phyloP scores from a whole-genome alignment of 2,113 vertebrate genomes.

The Elgaria multicarinata region DNA sequence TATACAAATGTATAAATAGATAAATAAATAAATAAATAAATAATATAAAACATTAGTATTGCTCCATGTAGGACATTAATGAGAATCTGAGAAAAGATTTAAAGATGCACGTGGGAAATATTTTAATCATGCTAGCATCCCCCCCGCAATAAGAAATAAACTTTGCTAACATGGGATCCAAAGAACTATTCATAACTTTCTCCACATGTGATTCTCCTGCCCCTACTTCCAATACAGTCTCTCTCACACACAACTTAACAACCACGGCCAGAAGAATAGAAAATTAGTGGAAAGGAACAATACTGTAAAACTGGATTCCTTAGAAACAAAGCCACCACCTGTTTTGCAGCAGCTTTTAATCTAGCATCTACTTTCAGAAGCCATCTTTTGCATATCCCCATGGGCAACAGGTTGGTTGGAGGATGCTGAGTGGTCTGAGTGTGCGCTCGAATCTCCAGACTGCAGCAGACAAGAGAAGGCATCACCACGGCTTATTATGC shows the following conservation, averaged over 20 bases:
- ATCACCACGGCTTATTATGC: slow-evolving; percentile 62
- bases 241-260: background rate
- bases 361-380: slow-evolving; percentile 17
- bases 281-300: background rate
- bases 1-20: too few species aligned
- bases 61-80: background rate
- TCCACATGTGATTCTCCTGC: background rate
- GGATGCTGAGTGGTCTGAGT: background rate
- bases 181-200: background rate
- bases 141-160: background rate
- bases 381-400: slow-evolving; percentile 7
- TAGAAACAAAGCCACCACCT: background rate
- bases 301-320: background rate
- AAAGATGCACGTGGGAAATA: background rate
- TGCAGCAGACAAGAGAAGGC: slow-evolving; percentile 33
- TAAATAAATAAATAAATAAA: too few species aligned
- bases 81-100: background rate
- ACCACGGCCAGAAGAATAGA: background rate
- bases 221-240: background rate
- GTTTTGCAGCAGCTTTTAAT: background rate
- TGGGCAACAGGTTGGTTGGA: background rate
- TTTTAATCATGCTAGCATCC: background rate
- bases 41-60: too few species aligned
- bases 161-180: background rate
- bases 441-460: slow-evolving; percentile 15